Base-by-base conservation (phyloP, 2,113 vertebrate genomes). In the Zingel zingel region DNA sequence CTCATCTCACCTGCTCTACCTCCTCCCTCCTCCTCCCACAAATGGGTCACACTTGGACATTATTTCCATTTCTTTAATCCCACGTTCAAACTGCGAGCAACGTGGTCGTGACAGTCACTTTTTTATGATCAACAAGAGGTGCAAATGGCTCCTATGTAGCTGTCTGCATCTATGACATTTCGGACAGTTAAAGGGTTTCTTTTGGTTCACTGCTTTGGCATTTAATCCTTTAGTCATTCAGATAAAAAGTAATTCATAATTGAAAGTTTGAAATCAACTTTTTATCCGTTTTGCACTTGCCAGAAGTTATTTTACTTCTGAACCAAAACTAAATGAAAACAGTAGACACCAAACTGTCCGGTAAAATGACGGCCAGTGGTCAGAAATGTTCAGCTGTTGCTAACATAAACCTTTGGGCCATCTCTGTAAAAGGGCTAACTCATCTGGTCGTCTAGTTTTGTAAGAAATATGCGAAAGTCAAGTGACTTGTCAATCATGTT, bases 1-100 rank as follows among this genome's bases (percentile, higher is more conserved):
- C 85, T 88, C 77, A 45, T 85, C 77, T 72, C 80, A 72, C 70
- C 86, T 81, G 66, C 86, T 86, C 91, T 84, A 74, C 89, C 87
- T 70, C 86, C 83, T 39, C 71, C 77, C 53, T 62, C 18, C 74
- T 69, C 51, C 57, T 16, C 48, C 36, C 69, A 58, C 62, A 75
- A 27, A 70, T 47, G 70, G 73, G 79, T 83, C 86, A 77, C 86
- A 48, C 79, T 73, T 36, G 25, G 71, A 83, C 77, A 70, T 50
- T 48, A 23, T 51, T 63, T 68, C 18, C 50, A 39, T 7, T 66
- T 68, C 61, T 53, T 50, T 77, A 56, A 63, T 0, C 73, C 43
- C 19, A 45, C 18, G 0, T 76, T 85, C 43, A 66, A 69, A 7
- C 30, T 43, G 69, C 2, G 43, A 62, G 86, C 74, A 77, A 36